Conservation (phyloP, 2,888 invertebrate species). For the Rhingia campestris region DNA sequence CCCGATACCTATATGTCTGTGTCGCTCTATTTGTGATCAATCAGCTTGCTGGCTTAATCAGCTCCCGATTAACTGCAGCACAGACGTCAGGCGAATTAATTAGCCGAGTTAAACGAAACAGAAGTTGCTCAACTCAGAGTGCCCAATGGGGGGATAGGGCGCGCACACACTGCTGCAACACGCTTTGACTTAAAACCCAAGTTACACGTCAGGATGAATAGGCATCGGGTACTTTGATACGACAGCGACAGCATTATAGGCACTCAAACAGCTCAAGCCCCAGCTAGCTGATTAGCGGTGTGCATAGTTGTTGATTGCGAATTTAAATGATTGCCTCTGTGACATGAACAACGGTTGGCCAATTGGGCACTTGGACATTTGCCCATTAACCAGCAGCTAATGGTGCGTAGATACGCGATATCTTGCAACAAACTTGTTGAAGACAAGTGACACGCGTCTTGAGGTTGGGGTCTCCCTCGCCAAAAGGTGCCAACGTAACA, state of each 20-base stretch:
- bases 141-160: conserved; percentile 2
- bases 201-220: conserved; percentile 71
- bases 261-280: conserved; percentile 69
- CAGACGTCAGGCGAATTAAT: conserved; percentile 72
- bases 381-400: conserved; percentile 63
- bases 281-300: conserved; percentile 69
- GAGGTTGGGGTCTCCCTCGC: not conserved
- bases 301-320: conserved; percentile 71
- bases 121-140: conserved; percentile 51
- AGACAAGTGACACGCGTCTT: conserved; percentile 18
- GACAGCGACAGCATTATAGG: conserved; percentile 64
- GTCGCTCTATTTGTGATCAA: conserved; percentile 37
- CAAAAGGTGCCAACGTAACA: conserved; percentile 28
- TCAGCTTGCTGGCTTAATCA: conserved; percentile 49
- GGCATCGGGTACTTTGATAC: conserved; percentile 56
- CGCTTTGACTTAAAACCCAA: conserved; percentile 70
- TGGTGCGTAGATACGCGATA: conserved; percentile 58
- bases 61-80: conserved; percentile 37
- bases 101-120: conserved; percentile 67
- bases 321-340: conserved; percentile 72
- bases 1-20: not conserved
- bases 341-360: conserved; percentile 70
- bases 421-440: conserved; percentile 33
- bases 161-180: conserved; percentile 17
- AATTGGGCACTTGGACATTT: conserved; percentile 34